phyloP scores from a whole-genome alignment of 2,797 vertebrate species.

The Enteromius viviparus region DNA sequence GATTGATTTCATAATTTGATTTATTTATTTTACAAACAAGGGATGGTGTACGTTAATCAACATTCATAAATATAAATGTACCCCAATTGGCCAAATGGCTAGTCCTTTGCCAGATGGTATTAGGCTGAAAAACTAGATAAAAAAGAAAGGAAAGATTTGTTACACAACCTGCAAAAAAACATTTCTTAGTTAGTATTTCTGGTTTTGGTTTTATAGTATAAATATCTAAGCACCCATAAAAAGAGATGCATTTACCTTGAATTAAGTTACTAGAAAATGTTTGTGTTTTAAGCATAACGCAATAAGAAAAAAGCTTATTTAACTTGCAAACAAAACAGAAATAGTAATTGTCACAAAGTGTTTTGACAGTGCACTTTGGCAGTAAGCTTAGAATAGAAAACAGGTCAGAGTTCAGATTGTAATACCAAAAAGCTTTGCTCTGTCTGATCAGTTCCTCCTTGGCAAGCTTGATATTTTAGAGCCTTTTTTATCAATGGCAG shows the following conservation, averaged over 20 bases:
- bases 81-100: neutral
- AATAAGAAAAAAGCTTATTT: neutral
- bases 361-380: neutral
- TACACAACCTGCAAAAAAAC: neutral
- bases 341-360: neutral
- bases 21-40: neutral
- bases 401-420: neutral
- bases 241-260: neutral
- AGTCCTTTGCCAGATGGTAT: neutral
- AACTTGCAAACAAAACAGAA: neutral
- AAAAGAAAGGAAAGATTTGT: neutral
- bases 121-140: neutral
- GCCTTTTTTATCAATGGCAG: neutral
- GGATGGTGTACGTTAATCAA: neutral
- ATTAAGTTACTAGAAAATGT: neutral
- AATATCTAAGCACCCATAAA: neutral
- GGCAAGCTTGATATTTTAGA: neutral
- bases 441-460: neutral
- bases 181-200: neutral
- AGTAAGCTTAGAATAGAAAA: neutral
- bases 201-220: neutral
- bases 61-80: neutral
- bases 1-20: neutral
- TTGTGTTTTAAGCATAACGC: neutral
- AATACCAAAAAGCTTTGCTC: neutral